These are phyloP conservation scores for Drosophila koepferae DNA, from an alignment of 2,888 invertebrate species.

Conservation along the genomic window DNA sequence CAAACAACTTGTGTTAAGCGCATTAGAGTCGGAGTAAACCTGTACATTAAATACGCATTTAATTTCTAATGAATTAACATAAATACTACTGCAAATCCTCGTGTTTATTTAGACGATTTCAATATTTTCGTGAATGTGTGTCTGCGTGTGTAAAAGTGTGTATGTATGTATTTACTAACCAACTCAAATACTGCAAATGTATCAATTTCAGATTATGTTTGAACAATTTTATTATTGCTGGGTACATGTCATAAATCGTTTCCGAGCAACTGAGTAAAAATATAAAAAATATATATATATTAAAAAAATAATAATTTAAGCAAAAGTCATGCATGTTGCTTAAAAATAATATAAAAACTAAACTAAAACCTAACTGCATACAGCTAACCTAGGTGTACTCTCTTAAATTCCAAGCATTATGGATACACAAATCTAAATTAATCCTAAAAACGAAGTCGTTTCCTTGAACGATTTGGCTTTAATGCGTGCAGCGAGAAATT, in stretches of 20 bases:
- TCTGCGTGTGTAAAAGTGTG: conserved; percentile 23
- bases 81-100: conserved; percentile 32
- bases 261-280: conserved; percentile 50
- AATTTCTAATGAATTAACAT: conserved; percentile 47
- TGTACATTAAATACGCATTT: conserved; percentile 57
- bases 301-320: conserved; percentile 12
- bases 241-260: conserved; percentile 61
- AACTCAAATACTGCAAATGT: conserved; percentile 31
- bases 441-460: conserved; percentile 7
- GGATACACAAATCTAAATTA: conserved; percentile 23
- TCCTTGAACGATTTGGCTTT: conserved; percentile 41
- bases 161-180: conserved; percentile 48
- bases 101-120: conserved; percentile 45
- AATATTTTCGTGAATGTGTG: conserved; percentile 27
- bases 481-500: conserved; percentile 29
- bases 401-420: conserved; percentile 28
- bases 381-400: conserved; percentile 37
- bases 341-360: conserved; percentile 29
- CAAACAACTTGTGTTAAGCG: conserved; percentile 37
- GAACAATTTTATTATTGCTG: conserved; percentile 44
- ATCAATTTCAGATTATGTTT: conserved; percentile 51
- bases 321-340: conserved; percentile 49
- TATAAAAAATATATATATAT: conserved; percentile 22
- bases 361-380: conserved; percentile 32
- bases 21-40: conserved; percentile 37